A percentile compares a stretch with the other conserved stretches of the same genome.
Evolutionary conservation across 2,113 vertebrate genomes (phyloP).

Genomic region (Tachuris rubrigastra): DNA sequence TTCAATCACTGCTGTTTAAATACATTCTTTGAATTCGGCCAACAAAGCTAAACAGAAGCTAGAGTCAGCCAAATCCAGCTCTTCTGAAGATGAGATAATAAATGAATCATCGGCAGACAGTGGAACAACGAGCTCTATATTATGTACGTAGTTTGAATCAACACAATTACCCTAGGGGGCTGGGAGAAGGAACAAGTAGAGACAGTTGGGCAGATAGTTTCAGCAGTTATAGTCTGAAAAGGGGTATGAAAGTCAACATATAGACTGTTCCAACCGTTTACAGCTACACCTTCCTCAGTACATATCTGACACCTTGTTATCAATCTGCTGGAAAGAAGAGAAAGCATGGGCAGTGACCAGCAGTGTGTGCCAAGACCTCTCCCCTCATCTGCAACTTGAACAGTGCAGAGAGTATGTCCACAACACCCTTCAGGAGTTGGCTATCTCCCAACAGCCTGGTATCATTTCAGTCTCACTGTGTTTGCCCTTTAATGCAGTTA

Average conservation of each 20-base stretch:
- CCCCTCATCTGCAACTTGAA: background rate
- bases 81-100: slow-evolving; percentile 54
- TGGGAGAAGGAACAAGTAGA: background rate
- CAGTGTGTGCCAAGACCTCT: accelerated
- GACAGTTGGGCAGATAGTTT: background rate
- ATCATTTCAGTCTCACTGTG: background rate
- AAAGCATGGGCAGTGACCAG: background rate
- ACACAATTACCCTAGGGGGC: background rate
- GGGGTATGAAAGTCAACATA: background rate
- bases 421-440: background rate
- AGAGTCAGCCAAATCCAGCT: slow-evolving; percentile 37
- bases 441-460: background rate
- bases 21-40: slow-evolving; percentile 37
- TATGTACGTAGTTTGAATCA: slow-evolving; percentile 3
- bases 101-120: slow-evolving; percentile 29
- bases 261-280: background rate
- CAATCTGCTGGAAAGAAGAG: background rate
- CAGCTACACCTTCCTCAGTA: background rate
- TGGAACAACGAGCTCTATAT: slow-evolving; percentile 8
- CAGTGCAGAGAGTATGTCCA: background rate
- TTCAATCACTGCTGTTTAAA: slow-evolving; percentile 55
- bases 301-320: background rate
- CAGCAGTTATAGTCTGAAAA: background rate
- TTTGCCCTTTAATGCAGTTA: background rate
- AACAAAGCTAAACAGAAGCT: slow-evolving; percentile 53